Evolutionary conservation across 2,888 invertebrate species (phyloP), one percentile per base, ranked within the genome.

Genomic region (Pseudanteris insignis): DNA sequence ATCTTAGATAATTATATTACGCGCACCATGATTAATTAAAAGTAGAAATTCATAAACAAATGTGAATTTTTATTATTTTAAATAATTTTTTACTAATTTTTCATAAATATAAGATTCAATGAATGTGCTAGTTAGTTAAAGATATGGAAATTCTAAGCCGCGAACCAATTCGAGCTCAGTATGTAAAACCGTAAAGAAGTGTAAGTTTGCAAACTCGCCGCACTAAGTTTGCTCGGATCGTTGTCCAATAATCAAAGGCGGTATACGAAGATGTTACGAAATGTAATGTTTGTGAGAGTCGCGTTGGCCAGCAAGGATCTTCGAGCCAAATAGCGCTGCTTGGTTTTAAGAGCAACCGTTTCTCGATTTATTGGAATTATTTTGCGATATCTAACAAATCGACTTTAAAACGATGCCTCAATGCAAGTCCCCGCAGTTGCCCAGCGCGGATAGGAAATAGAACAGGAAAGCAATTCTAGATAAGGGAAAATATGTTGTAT

Each of bases 281-380:
- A 64, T 57, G 46, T 32, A 57, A 54, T 54, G 40, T 54, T 53
- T 46, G 25, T 53, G 40, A 37, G 57, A 43, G 36, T 11, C 21
- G 5, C 3, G 33, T 34, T 51, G 41, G 40, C 41, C 40, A n/a
- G n/a, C n/a, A n/a, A n/a, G n/a, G n/a, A n/a, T n/a, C n/a, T n/a
- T 36, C 48, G 30, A 28, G n/a, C 18, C 12, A 38, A 58, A 58
- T 41, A 40, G 44, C 58, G 57, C 63, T 57, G 66, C 60, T 59
- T 62, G 64, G 62, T 64, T 65, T 65, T 66, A 68, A 69, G 57
- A 63, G 67, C 63, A 66, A 53, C 65, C 66, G 70, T 69, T 67
- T 67, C 67, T 64, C 68, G 69, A 70, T 74, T 73, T 70, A 69
- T 67, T 67, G 69, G 70, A 68, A 72, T 73, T 72, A 73, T 74